Base-by-base conservation (phyloP, 92 coral and sea anemone genomes). In the Epizoanthus rinbou region DNA sequence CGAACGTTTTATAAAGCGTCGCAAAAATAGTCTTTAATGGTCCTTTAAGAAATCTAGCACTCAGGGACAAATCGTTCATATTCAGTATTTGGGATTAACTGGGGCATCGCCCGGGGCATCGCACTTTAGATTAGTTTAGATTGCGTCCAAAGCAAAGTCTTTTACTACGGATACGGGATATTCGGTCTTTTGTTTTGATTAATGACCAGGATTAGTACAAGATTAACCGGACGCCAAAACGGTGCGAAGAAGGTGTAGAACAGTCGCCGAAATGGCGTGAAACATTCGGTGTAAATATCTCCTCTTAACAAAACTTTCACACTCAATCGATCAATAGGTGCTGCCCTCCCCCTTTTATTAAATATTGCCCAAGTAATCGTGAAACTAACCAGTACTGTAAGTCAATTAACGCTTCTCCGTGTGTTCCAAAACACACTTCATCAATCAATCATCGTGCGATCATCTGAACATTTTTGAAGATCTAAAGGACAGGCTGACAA, bases 241-340 rank as follows among this genome's bases (percentile, higher is more conserved):
- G 58, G 50, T 52, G 80, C 15, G 7, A 60, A 60, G 13, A 17
- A 9, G 57, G 65, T 24, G 64, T 76, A 53, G 41, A 76, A 22
- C 15, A 15, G 81, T 59, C 69, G n/a, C 69, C 69, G 62, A 58
- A 58, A 76, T 58, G 68, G 81, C 62, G 81, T 57, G 22, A 76
- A 76, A 59, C 56, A 37, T 35, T 31, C 8, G 22, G 22, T 19
- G 76, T 37, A n/a, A 22, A 58, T 60, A 4, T 35, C 62, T 17
- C 31, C 23, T 58, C 52, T 37, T 59, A 35, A 37, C 22, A 76
- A 35, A 14, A 28, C 24, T 58, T 39, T 60, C 81, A 57, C 69
- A 31, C 81, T 58, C 81, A 76, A 76, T 76, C 81, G 60, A 76
- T 76, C 69, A 59, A 13, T 14, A 37, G 15, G 60, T 60, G 25